A percentile compares a stretch with the other conserved stretches of the same genome.
phyloP scores from a whole-genome alignment of 2,797 vertebrate genomes.

The Anomalospiza imberbis region DNA sequence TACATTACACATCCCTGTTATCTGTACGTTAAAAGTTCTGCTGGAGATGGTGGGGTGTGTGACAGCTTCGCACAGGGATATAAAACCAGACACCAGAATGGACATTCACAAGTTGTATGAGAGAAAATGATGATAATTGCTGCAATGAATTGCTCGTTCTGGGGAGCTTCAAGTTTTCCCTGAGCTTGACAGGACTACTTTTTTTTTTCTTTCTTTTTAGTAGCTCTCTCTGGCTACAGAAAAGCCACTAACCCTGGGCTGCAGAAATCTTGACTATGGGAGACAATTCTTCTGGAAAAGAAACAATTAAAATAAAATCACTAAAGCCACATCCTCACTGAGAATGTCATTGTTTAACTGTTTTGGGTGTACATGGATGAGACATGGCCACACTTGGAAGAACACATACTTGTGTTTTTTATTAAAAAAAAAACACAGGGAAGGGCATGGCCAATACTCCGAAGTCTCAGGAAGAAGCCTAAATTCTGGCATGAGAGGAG shows the following conservation, averaged over 20 bases:
- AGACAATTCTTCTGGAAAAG: slow-evolving; percentile 49
- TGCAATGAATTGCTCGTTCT: slow-evolving; percentile 2
- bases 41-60: slow-evolving; percentile 32
- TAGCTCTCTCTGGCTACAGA: not conserved
- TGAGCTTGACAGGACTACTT: not conserved
- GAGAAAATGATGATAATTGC: slow-evolving; percentile 40
- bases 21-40: slow-evolving; percentile 43
- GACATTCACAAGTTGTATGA: slow-evolving; percentile 35
- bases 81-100: slow-evolving; percentile 42
- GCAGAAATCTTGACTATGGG: slow-evolving; percentile 19
- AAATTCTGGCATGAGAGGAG: not conserved
- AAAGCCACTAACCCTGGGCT: slow-evolving; percentile 37
- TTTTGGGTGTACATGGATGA: not conserved
- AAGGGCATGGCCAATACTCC: not conserved
- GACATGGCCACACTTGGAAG: not conserved
- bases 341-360: slow-evolving; percentile 42
- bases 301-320: slow-evolving; percentile 52
- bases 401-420: not conserved
- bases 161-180: slow-evolving; percentile 12
- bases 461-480: not conserved
- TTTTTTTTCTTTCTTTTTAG: not conserved
- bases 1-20: slow-evolving; percentile 64
- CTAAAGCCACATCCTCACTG: slow-evolving; percentile 50
- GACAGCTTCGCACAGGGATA: slow-evolving; percentile 41
- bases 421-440: not conserved